Evolutionary conservation across 2,797 vertebrate species (phyloP).

Genomic region (Manis javanica): DNA sequence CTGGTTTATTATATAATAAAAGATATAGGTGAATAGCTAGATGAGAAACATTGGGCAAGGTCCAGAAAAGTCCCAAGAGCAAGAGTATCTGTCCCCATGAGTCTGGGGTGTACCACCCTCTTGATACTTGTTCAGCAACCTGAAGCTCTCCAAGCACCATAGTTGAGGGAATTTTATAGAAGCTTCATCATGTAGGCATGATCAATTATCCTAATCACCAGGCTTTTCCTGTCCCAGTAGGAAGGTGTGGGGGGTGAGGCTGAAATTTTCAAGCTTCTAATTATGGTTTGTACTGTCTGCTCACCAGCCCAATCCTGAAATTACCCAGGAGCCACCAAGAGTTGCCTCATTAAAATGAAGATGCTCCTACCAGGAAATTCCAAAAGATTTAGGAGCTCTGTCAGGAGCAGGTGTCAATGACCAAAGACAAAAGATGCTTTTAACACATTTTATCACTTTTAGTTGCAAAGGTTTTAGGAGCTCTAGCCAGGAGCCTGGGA

Average conservation of each 20-base stretch:
- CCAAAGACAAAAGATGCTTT: neutral
- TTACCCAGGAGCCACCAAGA: neutral
- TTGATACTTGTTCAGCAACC: neutral
- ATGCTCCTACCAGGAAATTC: neutral
- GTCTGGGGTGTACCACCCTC: neutral
- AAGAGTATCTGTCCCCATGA: neutral
- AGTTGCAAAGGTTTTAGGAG: neutral
- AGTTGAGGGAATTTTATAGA: neutral
- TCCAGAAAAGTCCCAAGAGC: neutral
- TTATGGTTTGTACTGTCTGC: neutral
- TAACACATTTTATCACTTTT: neutral
- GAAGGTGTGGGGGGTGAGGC: neutral
- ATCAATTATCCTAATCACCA: neutral
- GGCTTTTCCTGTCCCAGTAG: neutral
- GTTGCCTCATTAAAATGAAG: neutral
- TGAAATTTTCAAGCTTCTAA: neutral
- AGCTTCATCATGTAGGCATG: neutral
- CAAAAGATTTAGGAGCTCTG: neutral
- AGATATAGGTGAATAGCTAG: neutral
- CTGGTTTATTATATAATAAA: constrained; percentile 2
- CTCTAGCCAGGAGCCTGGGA: neutral
- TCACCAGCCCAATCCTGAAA: neutral
- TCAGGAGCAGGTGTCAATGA: neutral
- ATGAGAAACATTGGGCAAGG: neutral
- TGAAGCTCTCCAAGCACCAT: neutral